phyloP scores from a whole-genome alignment of 2,113 vertebrate genomes.

The Malurus elegans region DNA sequence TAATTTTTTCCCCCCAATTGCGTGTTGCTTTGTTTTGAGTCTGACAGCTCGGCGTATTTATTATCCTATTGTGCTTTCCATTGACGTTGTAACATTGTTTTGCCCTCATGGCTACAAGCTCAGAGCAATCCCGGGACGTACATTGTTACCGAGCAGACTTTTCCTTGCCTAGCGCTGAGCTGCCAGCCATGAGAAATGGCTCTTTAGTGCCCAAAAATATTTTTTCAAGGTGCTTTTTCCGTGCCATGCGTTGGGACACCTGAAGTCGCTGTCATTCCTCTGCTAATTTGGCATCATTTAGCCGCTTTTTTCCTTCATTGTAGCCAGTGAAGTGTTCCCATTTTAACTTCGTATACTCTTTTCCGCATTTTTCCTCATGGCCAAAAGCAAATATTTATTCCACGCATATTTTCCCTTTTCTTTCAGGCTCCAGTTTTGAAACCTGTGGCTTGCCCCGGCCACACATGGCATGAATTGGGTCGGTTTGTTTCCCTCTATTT shows the following conservation, averaged over 20 bases:
- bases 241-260: not conserved
- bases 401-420: slow-evolving; percentile 62
- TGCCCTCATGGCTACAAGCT: slow-evolving; percentile 38
- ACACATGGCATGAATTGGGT: slow-evolving; percentile 7
- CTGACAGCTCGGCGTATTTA: slow-evolving; percentile 63
- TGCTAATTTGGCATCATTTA: not conserved
- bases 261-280: not conserved
- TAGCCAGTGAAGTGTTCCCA: slow-evolving; percentile 20
- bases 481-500: not conserved
- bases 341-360: slow-evolving; percentile 18
- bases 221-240: not conserved
- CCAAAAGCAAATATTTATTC: slow-evolving; percentile 78
- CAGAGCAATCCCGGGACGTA: slow-evolving; percentile 33
- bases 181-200: slow-evolving; percentile 42
- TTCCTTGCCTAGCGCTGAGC: slow-evolving; percentile 61
- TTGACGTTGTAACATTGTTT: slow-evolving; percentile 63
- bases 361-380: slow-evolving; percentile 68
- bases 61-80: slow-evolving; percentile 58
- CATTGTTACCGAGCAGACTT: slow-evolving; percentile 35
- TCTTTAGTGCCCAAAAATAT: not conserved
- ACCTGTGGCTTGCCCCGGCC: slow-evolving; percentile 25
- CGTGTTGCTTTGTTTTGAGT: slow-evolving; percentile 25
- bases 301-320: not conserved
- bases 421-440: slow-evolving; percentile 51
- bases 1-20: not conserved